Evolutionary conservation across 2,113 vertebrate genomes (phyloP).

Genomic region (Scopus umbretta): DNA sequence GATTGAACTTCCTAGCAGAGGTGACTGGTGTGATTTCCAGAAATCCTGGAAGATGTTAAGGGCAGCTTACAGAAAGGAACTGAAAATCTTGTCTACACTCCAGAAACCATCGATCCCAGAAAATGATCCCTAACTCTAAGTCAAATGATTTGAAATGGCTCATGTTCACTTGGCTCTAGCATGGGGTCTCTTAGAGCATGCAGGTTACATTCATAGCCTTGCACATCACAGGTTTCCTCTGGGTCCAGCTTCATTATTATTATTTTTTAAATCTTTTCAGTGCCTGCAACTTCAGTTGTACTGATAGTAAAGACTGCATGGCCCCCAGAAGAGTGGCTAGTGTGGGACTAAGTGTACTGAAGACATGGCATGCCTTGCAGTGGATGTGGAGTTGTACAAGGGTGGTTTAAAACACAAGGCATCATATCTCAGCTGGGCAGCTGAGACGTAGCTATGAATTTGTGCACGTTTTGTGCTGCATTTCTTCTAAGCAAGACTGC

Average conservation of each 20-base stretch:
- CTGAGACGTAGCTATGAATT: background rate
- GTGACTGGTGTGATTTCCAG: background rate
- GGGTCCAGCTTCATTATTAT: background rate
- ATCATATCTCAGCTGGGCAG: background rate
- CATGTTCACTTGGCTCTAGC: rapidly evolving
- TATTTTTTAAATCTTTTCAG: background rate
- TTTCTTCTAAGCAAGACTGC: background rate
- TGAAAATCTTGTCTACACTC: rapidly evolving
- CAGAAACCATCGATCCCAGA: background rate
- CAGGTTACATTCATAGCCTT: background rate
- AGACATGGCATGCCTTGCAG: background rate
- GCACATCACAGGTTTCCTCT: background rate
- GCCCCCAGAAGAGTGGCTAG: background rate
- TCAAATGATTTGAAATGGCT: background rate
- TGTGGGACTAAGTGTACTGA: background rate
- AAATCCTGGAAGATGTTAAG: background rate
- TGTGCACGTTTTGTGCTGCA: background rate
- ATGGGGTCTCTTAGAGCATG: background rate
- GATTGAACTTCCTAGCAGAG: background rate
- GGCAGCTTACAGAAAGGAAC: background rate
- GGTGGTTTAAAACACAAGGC: background rate
- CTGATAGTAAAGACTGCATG: background rate
- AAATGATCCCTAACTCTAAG: background rate
- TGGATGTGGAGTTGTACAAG: background rate
- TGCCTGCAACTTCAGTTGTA: background rate